phyloP scores from a whole-genome alignment of 2,113 vertebrate genomes.

The Sebastes fasciatus region DNA sequence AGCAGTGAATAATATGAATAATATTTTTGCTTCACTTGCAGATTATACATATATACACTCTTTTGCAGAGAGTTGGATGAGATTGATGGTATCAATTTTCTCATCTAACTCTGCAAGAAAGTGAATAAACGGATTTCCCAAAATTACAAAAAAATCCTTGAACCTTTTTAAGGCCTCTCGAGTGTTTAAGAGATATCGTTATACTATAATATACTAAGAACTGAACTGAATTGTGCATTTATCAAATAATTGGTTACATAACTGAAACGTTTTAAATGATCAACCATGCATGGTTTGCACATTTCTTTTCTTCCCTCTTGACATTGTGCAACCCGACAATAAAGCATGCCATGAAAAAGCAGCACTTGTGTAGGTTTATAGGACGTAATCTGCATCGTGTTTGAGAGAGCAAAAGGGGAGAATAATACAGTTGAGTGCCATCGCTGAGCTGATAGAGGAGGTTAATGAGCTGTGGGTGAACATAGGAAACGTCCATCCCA shows the following conservation, averaged over 20 bases:
- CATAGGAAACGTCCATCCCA: constrained; percentile 18
- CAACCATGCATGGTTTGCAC: too few species aligned
- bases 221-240: background rate
- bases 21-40: background rate
- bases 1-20: too few species aligned
- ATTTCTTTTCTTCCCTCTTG: background rate
- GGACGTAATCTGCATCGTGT: background rate
- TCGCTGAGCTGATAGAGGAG: constrained; percentile 17
- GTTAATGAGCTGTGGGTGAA: constrained; percentile 68
- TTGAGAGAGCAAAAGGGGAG: background rate
- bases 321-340: background rate
- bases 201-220: background rate
- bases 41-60: too few species aligned
- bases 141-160: background rate
- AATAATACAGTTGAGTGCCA: background rate
- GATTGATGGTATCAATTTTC: too few species aligned
- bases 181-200: background rate
- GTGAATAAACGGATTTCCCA: too few species aligned
- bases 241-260: background rate
- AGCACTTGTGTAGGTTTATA: background rate
- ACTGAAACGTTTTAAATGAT: background rate
- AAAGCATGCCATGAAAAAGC: background rate
- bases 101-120: too few species aligned
- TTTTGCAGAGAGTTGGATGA: too few species aligned
- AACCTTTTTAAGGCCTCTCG: background rate